phyloP scores from a whole-genome alignment of 2,113 vertebrate genomes.

The Edolisoma coerulescens region DNA sequence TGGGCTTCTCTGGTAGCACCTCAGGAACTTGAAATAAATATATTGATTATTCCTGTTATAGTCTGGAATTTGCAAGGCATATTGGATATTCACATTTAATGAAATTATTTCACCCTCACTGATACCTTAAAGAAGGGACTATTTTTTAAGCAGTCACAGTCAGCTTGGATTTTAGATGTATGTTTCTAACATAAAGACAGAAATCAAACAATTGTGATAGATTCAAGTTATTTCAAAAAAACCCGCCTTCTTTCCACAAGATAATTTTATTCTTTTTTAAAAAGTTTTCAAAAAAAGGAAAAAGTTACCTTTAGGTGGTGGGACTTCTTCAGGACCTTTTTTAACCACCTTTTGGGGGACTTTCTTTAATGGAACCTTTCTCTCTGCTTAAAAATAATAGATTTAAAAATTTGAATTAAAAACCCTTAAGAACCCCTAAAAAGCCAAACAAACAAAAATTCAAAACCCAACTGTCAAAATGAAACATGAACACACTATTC shows the following conservation, averaged over 20 bases:
- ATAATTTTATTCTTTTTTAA: background rate
- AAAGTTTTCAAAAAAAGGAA: background rate
- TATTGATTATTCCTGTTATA: background rate
- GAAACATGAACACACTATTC: background rate
- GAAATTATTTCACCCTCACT: background rate
- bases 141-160: background rate
- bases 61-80: background rate
- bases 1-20: slow-evolving; percentile 70
- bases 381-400: slow-evolving; percentile 51
- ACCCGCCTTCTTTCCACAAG: background rate
- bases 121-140: background rate
- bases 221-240: background rate
- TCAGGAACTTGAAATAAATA: slow-evolving; percentile 66
- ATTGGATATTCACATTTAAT: background rate
- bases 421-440: background rate
- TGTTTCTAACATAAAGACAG: background rate
- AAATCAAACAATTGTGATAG: background rate
- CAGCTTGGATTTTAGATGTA: background rate
- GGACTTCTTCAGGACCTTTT: slow-evolving; percentile 68
- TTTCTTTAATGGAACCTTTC: slow-evolving; percentile 71
- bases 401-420: background rate
- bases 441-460: background rate
- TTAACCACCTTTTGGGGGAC: slow-evolving; percentile 67
- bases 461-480: background rate
- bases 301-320: slow-evolving; percentile 67